Conservation (phyloP, 2,888 invertebrate genomes). For the Conops quadrifasciatus region DNA sequence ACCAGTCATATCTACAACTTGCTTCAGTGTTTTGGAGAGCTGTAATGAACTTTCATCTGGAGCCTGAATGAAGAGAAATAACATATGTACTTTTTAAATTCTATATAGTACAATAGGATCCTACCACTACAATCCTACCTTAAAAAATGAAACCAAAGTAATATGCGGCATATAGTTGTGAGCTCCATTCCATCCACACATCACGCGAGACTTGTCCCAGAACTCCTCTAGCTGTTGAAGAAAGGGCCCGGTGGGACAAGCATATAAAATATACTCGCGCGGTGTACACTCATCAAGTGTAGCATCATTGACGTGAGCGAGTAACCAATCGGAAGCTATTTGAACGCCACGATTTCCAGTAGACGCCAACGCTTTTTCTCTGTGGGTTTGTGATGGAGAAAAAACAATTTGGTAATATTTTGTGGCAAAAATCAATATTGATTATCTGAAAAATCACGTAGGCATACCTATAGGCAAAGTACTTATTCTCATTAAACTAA, state of each 20-base stretch:
- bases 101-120: no score
- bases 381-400: conserved; percentile 55
- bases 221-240: conserved; percentile 75
- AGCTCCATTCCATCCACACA: conserved; percentile 88
- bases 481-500: no score
- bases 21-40: conserved; percentile 76
- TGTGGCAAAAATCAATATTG: conserved; percentile 10
- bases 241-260: conserved; percentile 78
- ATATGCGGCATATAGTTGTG: conserved; percentile 91
- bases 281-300: conserved; percentile 79
- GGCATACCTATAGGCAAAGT: neutral
- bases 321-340: conserved; percentile 88
- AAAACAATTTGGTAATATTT: neutral
- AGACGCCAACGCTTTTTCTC: conserved; percentile 88
- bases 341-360: conserved; percentile 89
- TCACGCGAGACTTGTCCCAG: conserved; percentile 78
- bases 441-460: neutral
- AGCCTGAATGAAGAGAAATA: conserved; percentile 69
- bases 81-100: neutral
- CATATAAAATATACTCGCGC: conserved; percentile 87
- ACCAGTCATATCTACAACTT: conserved; percentile 77
- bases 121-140: conserved; percentile 68
- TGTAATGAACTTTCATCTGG: conserved; percentile 78
- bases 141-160: conserved; percentile 88
- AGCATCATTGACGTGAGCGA: conserved; percentile 88